phyloP scores from a whole-genome alignment of 1,140 invertebrate species.

The Drosophila leontia region DNA sequence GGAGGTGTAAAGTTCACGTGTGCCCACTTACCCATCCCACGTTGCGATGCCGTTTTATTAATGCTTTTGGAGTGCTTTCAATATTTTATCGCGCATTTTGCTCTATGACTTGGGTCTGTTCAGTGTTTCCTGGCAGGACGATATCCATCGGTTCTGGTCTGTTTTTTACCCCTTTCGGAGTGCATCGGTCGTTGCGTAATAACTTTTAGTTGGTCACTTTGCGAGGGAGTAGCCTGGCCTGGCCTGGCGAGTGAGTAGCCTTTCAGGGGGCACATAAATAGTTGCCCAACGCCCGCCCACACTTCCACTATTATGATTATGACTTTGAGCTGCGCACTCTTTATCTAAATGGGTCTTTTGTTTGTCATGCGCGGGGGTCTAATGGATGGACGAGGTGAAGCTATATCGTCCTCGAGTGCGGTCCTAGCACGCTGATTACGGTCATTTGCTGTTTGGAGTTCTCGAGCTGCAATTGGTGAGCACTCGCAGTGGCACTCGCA shows the following conservation, averaged over 20 bases:
- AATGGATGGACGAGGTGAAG: constrained; percentile 69
- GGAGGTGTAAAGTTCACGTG: constrained; percentile 81
- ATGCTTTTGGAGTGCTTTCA: constrained; percentile 82
- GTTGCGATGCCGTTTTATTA: constrained; percentile 63
- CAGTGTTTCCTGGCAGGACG: constrained; percentile 41
- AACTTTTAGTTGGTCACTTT: constrained; percentile 73
- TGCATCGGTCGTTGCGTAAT: constrained; percentile 76
- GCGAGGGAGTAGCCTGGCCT: constrained; percentile 4
- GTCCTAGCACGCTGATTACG: constrained; percentile 49
- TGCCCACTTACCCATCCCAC: constrained; percentile 74
- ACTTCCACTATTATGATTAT: constrained; percentile 70
- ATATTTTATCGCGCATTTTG: constrained; percentile 77
- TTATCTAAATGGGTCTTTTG: constrained; percentile 83
- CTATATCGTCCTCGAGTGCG: constrained; percentile 16
- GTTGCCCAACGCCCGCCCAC: constrained; percentile 35
- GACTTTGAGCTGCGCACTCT: constrained; percentile 66
- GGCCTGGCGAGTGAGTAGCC: not conserved
- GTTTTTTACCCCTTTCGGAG: constrained; percentile 52
- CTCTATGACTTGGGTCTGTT: constrained; percentile 51
- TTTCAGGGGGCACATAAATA: constrained; percentile 58
- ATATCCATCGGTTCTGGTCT: constrained; percentile 55
- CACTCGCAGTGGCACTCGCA: constrained; percentile 25
- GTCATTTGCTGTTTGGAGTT: constrained; percentile 51
- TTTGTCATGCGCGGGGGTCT: constrained; percentile 54
- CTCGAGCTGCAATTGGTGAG: constrained; percentile 30